Conservation (phyloP, 2,797 vertebrate genomes). For the Otus scops region DNA sequence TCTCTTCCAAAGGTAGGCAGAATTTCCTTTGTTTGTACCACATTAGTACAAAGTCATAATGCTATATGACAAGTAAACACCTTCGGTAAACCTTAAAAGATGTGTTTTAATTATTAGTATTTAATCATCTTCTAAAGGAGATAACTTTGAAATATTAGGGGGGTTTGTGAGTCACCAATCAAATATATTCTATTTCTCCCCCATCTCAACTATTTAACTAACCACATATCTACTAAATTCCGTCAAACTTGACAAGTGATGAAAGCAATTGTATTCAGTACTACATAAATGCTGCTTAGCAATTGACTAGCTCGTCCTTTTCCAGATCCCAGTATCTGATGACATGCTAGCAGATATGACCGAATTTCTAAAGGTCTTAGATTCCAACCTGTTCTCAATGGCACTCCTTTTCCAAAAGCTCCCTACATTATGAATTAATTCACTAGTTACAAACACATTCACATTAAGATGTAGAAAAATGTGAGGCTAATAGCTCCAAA, state of each 20-base stretch:
- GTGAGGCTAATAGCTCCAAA: neutral
- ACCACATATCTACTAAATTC: neutral
- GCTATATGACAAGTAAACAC: neutral
- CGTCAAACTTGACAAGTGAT: neutral
- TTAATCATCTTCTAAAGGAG: neutral
- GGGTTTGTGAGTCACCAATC: accelerated
- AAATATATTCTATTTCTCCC: neutral
- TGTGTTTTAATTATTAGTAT: neutral
- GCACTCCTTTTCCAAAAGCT: neutral
- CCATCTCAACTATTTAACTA: neutral
- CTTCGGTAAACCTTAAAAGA: neutral
- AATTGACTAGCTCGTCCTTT: neutral
- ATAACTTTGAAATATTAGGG: neutral
- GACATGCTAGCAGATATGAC: neutral
- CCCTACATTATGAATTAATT: neutral
- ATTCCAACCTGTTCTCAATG: neutral
- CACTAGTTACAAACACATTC: neutral
- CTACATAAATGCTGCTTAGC: neutral
- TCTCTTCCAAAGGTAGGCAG: slow-evolving; percentile 90
- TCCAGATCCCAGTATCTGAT: neutral
- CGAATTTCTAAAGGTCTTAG: neutral
- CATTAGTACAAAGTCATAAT: neutral
- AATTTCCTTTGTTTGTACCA: neutral
- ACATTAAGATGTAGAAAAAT: neutral
- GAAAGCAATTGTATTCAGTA: neutral